Evolutionary conservation across 2,113 vertebrate genomes (phyloP), one percentile per base, ranked within the genome.

Genomic region (Sminthopsis crassicaudata): DNA sequence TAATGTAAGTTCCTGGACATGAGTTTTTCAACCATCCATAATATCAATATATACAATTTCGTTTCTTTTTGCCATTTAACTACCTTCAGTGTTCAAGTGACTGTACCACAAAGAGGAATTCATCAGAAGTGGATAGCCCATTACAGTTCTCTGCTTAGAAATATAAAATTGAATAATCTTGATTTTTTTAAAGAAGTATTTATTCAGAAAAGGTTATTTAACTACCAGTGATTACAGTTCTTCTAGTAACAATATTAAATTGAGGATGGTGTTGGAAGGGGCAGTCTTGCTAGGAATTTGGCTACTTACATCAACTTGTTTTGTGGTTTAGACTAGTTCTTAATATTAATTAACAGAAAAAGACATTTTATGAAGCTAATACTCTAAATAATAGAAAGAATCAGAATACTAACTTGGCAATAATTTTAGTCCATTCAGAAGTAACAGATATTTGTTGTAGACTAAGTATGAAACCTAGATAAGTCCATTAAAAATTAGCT

Each of bases 1-100:
- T 95, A 94, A 93, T 92, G 90, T 93, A 92, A 94, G 46, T 8
- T 95, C 6, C 3, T 60, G 25, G 94, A 53, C 5, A 24, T 76
- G 92, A 94, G 46, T 94, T 96, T 97, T 97, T 48, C 16, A 76
- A n/a, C 36, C 67, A 76, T 36, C 27, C 67, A 76, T 76, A 76
- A 96, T 96, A 89, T 89, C 36, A 94, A 55, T 95, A 23, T 92
- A 95, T 94, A 89, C 53, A 97, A 96, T 84, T 92, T 95, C 89
- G 19, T 96, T 95, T 93, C 27, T 93, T 84, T 84, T 84, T 42
- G 67, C 46, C 89, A 50, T 27, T 51, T 48, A 90, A 90, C 27
- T 51, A 30, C 25, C 24, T 9, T 95, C 53, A 46, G 50, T 42
- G 90, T 22, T 96, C 23, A 93, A 50, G 84, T 93, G 92, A 93